These are phyloP conservation scores for Papilio protenor DNA, from an alignment of 2,888 invertebrate genomes.

Conservation along the genomic window DNA sequence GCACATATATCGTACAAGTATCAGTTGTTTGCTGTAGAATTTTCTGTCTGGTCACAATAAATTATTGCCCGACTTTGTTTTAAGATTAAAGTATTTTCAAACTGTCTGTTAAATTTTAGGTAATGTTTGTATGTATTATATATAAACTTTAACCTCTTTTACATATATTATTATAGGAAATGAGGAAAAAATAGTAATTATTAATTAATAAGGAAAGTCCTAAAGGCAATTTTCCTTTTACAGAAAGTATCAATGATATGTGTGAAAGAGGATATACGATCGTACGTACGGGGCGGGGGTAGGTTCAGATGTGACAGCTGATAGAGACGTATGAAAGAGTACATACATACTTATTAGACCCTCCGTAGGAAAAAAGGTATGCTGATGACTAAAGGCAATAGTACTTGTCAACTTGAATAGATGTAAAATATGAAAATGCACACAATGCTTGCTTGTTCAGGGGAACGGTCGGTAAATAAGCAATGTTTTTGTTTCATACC, in stretches of 20 bases:
- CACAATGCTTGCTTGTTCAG: not conserved
- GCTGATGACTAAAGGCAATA: not conserved
- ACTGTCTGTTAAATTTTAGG: not conserved
- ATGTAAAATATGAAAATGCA: not conserved
- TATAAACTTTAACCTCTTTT: not conserved
- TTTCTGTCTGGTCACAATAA: not conserved
- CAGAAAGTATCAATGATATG: too few relatives aligned
- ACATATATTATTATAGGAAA: not conserved
- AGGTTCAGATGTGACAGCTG: too few relatives aligned
- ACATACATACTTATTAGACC: too few relatives aligned
- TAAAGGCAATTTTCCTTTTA: not conserved
- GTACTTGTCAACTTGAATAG: not conserved
- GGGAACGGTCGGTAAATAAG: not conserved
- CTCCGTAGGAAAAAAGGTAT: too few relatives aligned
- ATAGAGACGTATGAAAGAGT: too few relatives aligned
- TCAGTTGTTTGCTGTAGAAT: not conserved
- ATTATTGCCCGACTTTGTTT: not conserved
- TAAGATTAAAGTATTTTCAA: not conserved
- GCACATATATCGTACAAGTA: too few relatives aligned
- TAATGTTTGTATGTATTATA: not conserved
- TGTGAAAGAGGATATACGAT: too few relatives aligned
- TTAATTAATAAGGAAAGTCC: not conserved
- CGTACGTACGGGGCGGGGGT: too few relatives aligned
- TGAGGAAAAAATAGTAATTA: not conserved
- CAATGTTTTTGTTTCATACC: constrained; percentile 1